A percentile compares a stretch with the other conserved stretches of the same genome.
These are phyloP conservation scores for Chloroceryle inda DNA, from an alignment of 2,797 vertebrate genomes.

Conservation along the genomic window DNA sequence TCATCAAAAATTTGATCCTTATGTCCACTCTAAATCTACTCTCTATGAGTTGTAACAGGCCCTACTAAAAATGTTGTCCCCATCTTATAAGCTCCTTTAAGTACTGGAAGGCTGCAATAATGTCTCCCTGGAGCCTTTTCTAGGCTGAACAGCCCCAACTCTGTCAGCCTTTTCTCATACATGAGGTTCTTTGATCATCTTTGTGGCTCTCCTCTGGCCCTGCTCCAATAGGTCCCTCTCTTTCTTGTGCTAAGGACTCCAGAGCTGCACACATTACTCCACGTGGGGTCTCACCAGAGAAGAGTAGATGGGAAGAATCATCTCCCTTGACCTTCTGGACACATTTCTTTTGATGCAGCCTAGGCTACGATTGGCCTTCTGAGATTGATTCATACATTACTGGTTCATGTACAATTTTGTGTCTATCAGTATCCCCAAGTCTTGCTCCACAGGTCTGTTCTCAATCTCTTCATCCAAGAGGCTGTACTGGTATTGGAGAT, in stretches of 20 bases:
- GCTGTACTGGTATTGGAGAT: not conserved
- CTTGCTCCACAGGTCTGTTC: not conserved
- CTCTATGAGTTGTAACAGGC: not conserved
- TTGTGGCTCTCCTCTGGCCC: not conserved
- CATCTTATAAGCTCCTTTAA: not conserved
- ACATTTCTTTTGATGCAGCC: not conserved
- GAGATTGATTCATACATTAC: not conserved
- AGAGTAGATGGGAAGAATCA: not conserved
- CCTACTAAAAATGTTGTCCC: too few relatives aligned
- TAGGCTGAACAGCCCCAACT: not conserved
- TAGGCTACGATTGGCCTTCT: not conserved
- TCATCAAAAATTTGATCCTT: not conserved
- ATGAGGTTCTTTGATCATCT: too few relatives aligned
- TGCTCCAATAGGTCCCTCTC: not conserved
- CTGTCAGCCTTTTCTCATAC: not conserved
- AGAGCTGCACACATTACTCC: accelerated
- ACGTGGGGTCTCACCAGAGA: not conserved
- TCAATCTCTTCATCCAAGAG: not conserved
- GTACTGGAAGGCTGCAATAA: not conserved
- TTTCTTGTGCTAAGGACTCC: not conserved
- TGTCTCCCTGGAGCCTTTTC: not conserved
- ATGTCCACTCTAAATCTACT: not conserved
- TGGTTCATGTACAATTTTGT: not conserved
- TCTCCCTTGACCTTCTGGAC: accelerated
- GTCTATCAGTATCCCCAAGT: not conserved